Percentiles rank a stretch among this genome's conserved stretches.
These are phyloP conservation scores for Pangasius larnaudii DNA, from an alignment of 2,797 vertebrate species.

Conservation along the genomic window DNA sequence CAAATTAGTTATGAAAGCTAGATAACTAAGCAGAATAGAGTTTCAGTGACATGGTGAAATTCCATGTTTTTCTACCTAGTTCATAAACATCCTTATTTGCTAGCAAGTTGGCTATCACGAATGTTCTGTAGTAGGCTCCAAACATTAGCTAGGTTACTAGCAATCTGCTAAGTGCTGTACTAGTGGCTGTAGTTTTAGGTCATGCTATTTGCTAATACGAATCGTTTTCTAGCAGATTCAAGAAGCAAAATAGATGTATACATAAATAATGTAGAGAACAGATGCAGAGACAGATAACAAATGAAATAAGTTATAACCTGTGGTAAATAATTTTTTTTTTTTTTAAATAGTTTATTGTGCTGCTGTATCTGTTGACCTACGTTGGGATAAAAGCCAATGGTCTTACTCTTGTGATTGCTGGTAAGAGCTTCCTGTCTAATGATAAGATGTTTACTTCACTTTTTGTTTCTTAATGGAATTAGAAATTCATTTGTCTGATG, in stretches of 20 bases:
- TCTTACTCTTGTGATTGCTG: constrained; percentile 85
- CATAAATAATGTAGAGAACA: background rate
- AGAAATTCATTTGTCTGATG: background rate
- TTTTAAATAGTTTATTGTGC: constrained; percentile 78
- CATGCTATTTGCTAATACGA: background rate
- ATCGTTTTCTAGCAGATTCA: background rate
- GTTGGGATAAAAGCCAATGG: constrained; percentile 85
- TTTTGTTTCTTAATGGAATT: background rate
- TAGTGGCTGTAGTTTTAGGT: background rate
- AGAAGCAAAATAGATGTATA: background rate
- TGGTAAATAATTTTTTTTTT: background rate
- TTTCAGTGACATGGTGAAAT: background rate
- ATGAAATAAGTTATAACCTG: background rate
- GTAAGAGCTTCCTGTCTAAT: constrained; percentile 62
- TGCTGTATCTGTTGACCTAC: constrained; percentile 88
- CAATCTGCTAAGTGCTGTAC: background rate
- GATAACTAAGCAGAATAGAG: background rate
- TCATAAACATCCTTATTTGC: background rate
- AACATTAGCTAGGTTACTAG: background rate
- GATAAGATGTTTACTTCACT: background rate
- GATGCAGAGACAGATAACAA: background rate
- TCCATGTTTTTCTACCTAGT: background rate
- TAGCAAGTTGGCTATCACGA: background rate
- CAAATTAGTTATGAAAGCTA: background rate
- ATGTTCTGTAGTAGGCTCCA: background rate